These are phyloP conservation scores for Cochlearius cochlearius DNA, from an alignment of 2,113 vertebrate genomes.

Conservation along the genomic window DNA sequence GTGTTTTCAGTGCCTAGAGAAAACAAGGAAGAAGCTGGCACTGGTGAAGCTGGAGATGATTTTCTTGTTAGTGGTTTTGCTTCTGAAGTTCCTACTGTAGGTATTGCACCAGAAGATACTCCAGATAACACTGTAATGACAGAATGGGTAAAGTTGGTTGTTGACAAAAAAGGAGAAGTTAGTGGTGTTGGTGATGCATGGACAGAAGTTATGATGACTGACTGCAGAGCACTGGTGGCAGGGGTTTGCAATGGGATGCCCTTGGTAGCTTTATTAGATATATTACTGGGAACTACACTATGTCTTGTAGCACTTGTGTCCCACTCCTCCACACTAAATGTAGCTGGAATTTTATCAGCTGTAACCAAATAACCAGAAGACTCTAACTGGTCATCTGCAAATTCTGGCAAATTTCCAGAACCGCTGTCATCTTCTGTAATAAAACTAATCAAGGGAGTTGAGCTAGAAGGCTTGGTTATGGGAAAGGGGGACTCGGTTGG, in stretches of 20 bases:
- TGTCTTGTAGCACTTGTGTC: neutral
- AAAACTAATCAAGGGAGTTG: neutral
- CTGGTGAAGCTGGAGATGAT: slow-evolving; percentile 64
- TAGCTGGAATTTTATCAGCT: neutral
- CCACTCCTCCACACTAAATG: neutral
- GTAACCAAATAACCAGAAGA: neutral
- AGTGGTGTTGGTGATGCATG: slow-evolving; percentile 60
- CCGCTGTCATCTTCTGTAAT: neutral
- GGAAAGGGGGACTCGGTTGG: neutral
- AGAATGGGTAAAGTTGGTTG: slow-evolving; percentile 70
- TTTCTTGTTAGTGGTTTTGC: slow-evolving; percentile 69
- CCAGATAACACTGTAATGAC: slow-evolving; percentile 75
- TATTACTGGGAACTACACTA: neutral
- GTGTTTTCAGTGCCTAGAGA: slow-evolving; percentile 76
- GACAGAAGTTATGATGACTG: slow-evolving; percentile 54
- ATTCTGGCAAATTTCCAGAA: slow-evolving; percentile 1
- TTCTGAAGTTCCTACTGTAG: slow-evolving; percentile 67
- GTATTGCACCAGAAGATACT: slow-evolving; percentile 65
- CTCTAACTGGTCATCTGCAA: neutral
- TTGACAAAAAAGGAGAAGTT: slow-evolving; percentile 26
- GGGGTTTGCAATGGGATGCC: slow-evolving; percentile 41
- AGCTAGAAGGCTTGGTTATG: neutral
- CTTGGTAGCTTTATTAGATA: neutral
- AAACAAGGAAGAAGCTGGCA: slow-evolving; percentile 72
- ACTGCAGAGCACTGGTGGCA: slow-evolving; percentile 46